Percentiles rank a stretch among this genome's conserved stretches.
phyloP scores from a whole-genome alignment of 2,113 vertebrate species.

The Misgurnus anguillicaudatus region DNA sequence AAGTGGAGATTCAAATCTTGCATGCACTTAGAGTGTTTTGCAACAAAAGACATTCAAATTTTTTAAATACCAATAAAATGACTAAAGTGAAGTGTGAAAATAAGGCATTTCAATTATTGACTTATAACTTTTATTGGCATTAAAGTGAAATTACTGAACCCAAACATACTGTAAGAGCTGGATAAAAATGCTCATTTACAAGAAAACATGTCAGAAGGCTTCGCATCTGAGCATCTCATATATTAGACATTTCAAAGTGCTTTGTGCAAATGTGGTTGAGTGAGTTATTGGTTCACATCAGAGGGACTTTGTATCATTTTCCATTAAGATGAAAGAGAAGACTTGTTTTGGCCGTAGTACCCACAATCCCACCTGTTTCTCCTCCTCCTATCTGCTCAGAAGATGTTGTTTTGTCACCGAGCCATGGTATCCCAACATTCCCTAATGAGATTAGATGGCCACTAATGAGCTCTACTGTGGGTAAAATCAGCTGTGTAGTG shows the following conservation, averaged over 20 bases:
- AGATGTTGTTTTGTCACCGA: conserved; percentile 60
- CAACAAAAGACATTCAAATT: no score
- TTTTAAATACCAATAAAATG: no score
- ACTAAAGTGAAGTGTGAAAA: no score
- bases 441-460: conserved; percentile 74
- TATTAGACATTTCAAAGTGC: not conserved
- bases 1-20: no score
- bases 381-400: conserved; percentile 46
- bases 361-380: conserved; percentile 71
- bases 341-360: conserved; percentile 60
- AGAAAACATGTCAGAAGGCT: no score
- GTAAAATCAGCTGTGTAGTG: conserved; percentile 70
- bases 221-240: no score
- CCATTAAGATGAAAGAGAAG: conserved; percentile 60
- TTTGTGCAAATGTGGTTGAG: not conserved
- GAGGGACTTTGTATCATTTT: conserved; percentile 46
- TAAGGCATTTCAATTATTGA: no score
- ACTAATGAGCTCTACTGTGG: conserved; percentile 72
- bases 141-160: no score
- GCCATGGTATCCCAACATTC: conserved; percentile 65
- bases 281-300: conserved; percentile 5
- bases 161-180: no score
- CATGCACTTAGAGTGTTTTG: no score
- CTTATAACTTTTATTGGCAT: no score
- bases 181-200: no score